These are phyloP conservation scores for Rhingia campestris DNA, from an alignment of 2,888 invertebrate genomes.

Conservation along the genomic window DNA sequence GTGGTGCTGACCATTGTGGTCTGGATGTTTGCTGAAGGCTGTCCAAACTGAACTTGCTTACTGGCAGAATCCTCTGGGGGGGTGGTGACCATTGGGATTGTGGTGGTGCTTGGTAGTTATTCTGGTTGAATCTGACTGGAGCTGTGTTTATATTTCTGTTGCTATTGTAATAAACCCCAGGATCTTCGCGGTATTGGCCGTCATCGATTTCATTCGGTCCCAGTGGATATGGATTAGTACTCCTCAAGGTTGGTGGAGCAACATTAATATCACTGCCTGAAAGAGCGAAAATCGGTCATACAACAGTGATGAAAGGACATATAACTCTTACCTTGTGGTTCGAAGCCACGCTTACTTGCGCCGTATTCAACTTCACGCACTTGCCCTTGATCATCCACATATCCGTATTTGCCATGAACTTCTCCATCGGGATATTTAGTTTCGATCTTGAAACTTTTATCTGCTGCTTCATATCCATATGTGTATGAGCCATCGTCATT, in stretches of 20 bases:
- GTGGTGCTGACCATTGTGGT: slow-evolving; percentile 60
- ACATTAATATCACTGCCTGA: slow-evolving; percentile 88
- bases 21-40: slow-evolving; percentile 78
- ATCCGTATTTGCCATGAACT: slow-evolving; percentile 95
- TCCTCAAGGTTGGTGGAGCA: slow-evolving; percentile 89
- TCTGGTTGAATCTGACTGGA: slow-evolving; percentile 39
- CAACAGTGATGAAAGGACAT: neutral
- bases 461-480: slow-evolving; percentile 93
- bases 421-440: slow-evolving; percentile 93
- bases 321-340: slow-evolving; percentile 87
- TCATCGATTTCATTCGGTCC: slow-evolving; percentile 88
- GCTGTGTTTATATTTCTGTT: slow-evolving; percentile 39
- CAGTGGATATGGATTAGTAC: slow-evolving; percentile 83
- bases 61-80: slow-evolving; percentile 74
- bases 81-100: slow-evolving; percentile 59
- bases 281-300: slow-evolving; percentile 73
- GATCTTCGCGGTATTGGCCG: slow-evolving; percentile 93
- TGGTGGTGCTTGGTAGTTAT: slow-evolving; percentile 44
- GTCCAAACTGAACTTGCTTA: slow-evolving; percentile 81
- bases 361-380: slow-evolving; percentile 92
- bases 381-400: slow-evolving; percentile 90
- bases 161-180: slow-evolving; percentile 88
- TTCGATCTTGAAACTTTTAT: slow-evolving; percentile 94
- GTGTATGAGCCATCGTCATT: slow-evolving; percentile 95
- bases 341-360: slow-evolving; percentile 91